Percentiles rank a stretch among this genome's conserved stretches.
These are phyloP conservation scores for Ophion ventricosus DNA, from an alignment of 2,888 invertebrate genomes.

Conservation along the genomic window DNA sequence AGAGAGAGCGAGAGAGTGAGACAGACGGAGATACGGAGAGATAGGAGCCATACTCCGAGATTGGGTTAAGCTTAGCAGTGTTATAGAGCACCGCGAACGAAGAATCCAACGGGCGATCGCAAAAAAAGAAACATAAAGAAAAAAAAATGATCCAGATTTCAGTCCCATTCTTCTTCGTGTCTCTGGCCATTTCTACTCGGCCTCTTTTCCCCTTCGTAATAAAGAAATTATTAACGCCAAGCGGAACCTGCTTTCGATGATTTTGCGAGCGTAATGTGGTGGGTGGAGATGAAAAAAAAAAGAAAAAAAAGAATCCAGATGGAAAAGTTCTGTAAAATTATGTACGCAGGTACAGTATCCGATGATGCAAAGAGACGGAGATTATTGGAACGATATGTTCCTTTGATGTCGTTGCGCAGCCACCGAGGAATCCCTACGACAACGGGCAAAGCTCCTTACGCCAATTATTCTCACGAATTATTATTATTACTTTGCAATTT, in stretches of 20 bases:
- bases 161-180: background rate
- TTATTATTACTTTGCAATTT: constrained; percentile 16
- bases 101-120: background rate
- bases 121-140: background rate
- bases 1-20: background rate
- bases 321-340: background rate
- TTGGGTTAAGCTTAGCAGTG: constrained; percentile 14
- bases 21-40: background rate
- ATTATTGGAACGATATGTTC: constrained; percentile 31
- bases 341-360: constrained; percentile 21
- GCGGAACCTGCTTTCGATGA: no score
- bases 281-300: background rate
- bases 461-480: constrained; percentile 73
- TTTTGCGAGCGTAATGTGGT: no score
- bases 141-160: constrained; percentile 24
- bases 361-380: constrained; percentile 8
- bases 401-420: constrained; percentile 61
- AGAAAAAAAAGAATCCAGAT: background rate
- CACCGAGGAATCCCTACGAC: constrained; percentile 47
- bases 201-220: background rate
- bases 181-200: background rate
- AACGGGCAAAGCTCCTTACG: constrained; percentile 77
- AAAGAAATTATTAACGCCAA: no score
- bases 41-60: background rate
- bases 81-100: no score